Evolutionary conservation across 2,113 vertebrate species (phyloP), one percentile per base, ranked within the genome.

Genomic region (Rhizomys pruinosus): DNA sequence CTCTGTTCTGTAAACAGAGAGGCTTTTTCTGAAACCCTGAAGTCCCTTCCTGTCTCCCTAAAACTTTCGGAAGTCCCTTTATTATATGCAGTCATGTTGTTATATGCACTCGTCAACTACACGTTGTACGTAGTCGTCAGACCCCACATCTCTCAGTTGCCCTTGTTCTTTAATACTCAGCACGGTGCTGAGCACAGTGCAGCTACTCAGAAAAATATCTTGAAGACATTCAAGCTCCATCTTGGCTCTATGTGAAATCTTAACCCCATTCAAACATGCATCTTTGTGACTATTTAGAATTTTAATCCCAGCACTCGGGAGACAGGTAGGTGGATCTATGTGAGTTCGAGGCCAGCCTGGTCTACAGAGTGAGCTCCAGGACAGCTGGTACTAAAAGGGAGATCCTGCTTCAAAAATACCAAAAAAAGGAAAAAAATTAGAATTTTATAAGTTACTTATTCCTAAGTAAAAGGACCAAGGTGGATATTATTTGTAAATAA

Each of bases 281-380:
- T n/a, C 44, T 84, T 90, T 55, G 25, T 72, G 29, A 72, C 77
- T 84, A 76, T 37, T 82, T 57, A 87, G 84, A 93, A 52, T 52
- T 52, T 52, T 52, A 6, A n/a, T n/a, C n/a, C n/a, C n/a, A n/a
- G n/a, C n/a, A n/a, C n/a, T n/a, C n/a, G n/a, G n/a, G n/a, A n/a
- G n/a, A n/a, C n/a, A n/a, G n/a, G n/a, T n/a, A n/a, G n/a, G n/a
- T n/a, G n/a, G n/a, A n/a, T n/a, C n/a, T n/a, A n/a, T n/a, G n/a
- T n/a, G n/a, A n/a, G n/a, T n/a, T n/a, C n/a, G n/a, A n/a, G n/a
- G n/a, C n/a, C n/a, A n/a, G n/a, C n/a, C n/a, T n/a, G n/a, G n/a
- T n/a, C n/a, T n/a, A n/a, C n/a, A n/a, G n/a, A n/a, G n/a, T n/a
- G n/a, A n/a, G n/a, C n/a, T n/a, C n/a, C n/a, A n/a, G n/a, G n/a